Conservation (phyloP, 1,140 invertebrate genomes). For the Apis cerana region DNA sequence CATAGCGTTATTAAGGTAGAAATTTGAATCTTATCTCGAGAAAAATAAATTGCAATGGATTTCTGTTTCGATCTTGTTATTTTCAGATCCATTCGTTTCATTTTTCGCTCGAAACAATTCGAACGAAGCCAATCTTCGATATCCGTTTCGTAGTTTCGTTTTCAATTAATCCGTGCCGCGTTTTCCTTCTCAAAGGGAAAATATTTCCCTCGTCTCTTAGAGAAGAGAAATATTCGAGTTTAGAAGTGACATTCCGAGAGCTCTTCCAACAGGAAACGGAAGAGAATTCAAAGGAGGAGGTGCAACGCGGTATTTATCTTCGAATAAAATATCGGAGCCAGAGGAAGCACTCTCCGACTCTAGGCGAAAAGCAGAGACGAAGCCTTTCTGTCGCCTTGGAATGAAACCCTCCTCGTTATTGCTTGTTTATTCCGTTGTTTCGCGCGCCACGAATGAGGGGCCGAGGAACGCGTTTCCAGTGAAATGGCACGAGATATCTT, state of each 20-base stretch:
- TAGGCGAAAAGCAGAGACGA: constrained; percentile 7
- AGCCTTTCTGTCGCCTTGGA: constrained; percentile 30
- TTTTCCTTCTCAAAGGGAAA: neutral
- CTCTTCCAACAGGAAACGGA: neutral
- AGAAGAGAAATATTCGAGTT: neutral
- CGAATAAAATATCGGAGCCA: constrained; percentile 14
- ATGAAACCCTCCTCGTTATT: constrained; percentile 54
- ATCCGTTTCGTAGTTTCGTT: no score
- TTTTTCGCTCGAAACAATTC: neutral
- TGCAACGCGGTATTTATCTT: constrained; percentile 38
- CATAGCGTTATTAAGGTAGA: no score
- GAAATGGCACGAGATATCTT: constrained; percentile 20
- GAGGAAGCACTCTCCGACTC: constrained; percentile 6
- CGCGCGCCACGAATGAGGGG: constrained; percentile 43
- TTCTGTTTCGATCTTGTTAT: neutral
- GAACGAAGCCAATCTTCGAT: neutral
- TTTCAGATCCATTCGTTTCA: neutral
- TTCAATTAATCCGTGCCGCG: neutral
- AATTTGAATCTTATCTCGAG: no score
- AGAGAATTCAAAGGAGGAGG: neutral
- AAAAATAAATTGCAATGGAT: neutral
- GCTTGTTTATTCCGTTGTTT: constrained; percentile 60
- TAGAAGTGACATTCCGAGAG: neutral
- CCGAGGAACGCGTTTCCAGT: constrained; percentile 44
- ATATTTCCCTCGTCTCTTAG: no score